These are phyloP conservation scores for Callosobruchus maculatus DNA, from an alignment of 2,888 invertebrate genomes.

Conservation along the genomic window DNA sequence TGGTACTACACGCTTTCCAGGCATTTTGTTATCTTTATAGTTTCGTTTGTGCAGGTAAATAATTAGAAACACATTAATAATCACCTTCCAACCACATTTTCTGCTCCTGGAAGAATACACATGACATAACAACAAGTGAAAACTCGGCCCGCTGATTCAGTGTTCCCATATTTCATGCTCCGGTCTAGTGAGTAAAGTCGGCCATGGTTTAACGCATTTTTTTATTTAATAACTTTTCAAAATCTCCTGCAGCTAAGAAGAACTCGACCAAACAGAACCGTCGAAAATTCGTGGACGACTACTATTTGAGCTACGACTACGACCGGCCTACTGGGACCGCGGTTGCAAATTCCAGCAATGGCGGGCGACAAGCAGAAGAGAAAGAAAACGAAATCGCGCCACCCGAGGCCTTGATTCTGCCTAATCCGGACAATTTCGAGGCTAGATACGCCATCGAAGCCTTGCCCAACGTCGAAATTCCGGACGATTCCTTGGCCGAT, in stretches of 20 bases:
- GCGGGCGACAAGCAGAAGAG: neutral
- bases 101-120: too few species aligned
- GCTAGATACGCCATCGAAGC: slow-evolving; percentile 48
- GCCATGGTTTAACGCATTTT: too few species aligned
- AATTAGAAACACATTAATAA: too few species aligned
- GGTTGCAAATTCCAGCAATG: neutral
- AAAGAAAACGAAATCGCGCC: neutral
- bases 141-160: too few species aligned
- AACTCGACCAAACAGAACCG: neutral
- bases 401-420: slow-evolving; percentile 43
- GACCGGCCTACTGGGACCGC: neutral
- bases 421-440: slow-evolving; percentile 42
- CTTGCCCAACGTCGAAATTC: slow-evolving; percentile 53
- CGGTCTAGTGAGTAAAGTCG: too few species aligned
- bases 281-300: neutral
- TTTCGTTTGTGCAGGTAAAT: too few species aligned
- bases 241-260: neutral
- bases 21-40: too few species aligned
- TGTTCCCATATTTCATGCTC: too few species aligned
- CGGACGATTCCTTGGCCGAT: slow-evolving; percentile 63
- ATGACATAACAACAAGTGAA: too few species aligned
- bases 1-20: too few species aligned
- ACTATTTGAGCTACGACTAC: neutral
- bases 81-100: too few species aligned
- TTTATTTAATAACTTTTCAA: too few species aligned